Conservation (phyloP, 2,888 invertebrate species). For the Sisyra terminalis region DNA sequence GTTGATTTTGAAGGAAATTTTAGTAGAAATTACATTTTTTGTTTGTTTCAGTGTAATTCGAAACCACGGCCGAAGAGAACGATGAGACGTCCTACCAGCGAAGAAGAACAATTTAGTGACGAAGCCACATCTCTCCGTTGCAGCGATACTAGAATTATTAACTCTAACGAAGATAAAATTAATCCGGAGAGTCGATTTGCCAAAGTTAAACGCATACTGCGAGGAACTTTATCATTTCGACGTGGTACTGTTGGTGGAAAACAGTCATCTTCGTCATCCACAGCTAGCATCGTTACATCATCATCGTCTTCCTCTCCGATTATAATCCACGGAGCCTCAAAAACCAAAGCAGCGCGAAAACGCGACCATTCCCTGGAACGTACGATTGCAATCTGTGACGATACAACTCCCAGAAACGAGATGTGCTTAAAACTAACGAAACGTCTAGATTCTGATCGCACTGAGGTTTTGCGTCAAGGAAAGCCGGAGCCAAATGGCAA, state of each 20-base stretch:
- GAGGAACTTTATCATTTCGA: slow-evolving; percentile 12
- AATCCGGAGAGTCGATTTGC: slow-evolving; percentile 17
- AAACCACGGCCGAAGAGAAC: not conserved
- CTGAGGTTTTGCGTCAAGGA: not conserved
- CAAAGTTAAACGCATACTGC: slow-evolving; percentile 19
- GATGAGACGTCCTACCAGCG: slow-evolving; percentile 7
- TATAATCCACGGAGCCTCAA: slow-evolving; percentile 10
- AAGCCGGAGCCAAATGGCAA: not conserved
- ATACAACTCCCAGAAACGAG: not conserved
- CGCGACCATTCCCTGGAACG: slow-evolving; percentile 7
- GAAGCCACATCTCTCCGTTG: not conserved
- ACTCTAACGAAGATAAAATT: slow-evolving; percentile 12
- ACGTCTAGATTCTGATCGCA: not conserved
- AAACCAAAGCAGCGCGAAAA: slow-evolving; percentile 21
- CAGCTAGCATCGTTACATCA: not conserved
- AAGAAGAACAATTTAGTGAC: not conserved
- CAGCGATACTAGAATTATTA: not conserved
- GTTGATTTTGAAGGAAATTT: no score
- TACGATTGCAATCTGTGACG: not conserved
- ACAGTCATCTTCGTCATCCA: not conserved
- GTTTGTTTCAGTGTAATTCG: slow-evolving; percentile 1
- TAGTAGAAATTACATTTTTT: no score
- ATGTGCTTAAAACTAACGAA: slow-evolving; percentile 2
- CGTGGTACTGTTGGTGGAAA: slow-evolving; percentile 3
- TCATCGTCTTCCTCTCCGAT: not conserved